Conservation (phyloP, 2,888 invertebrate genomes). For the Athalia circularis region DNA sequence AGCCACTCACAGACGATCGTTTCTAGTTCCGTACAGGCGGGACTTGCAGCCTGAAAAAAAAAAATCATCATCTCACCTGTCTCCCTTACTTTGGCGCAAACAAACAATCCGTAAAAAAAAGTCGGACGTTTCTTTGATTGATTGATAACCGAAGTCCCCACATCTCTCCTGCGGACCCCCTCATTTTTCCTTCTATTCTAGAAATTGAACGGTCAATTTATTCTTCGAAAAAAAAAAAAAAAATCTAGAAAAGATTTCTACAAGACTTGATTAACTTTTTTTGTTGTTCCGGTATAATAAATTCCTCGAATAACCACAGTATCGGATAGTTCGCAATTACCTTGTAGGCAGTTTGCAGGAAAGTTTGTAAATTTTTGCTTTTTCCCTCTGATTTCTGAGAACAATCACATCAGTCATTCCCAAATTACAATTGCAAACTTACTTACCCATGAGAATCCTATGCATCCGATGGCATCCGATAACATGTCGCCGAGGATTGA, state of each 20-base stretch:
- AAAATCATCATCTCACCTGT: slow-evolving; percentile 54
- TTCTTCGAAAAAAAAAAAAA: neutral
- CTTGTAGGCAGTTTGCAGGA: too few relatives aligned
- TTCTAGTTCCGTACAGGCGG: slow-evolving; percentile 96
- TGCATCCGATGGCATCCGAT: slow-evolving; percentile 95
- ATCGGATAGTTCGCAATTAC: too few relatives aligned
- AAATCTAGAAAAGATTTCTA: neutral
- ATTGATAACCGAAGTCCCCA: slow-evolving; percentile 7
- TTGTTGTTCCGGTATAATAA: too few relatives aligned
- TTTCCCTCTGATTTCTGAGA: neutral
- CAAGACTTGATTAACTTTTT: neutral
- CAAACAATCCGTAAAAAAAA: slow-evolving; percentile 15
- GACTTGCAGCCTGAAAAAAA: slow-evolving; percentile 91
- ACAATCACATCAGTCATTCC: neutral
- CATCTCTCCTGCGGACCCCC: neutral
- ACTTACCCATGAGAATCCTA: slow-evolving; percentile 98
- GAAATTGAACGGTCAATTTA: slow-evolving; percentile 38
- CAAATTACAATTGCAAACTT: slow-evolving; percentile 24
- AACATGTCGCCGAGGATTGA: slow-evolving; percentile 99
- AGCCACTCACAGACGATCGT: slow-evolving; percentile 97
- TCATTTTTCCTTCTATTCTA: neutral
- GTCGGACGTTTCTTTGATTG: slow-evolving; percentile 32
- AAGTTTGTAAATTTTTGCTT: too few relatives aligned
- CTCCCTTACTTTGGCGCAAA: slow-evolving; percentile 34
- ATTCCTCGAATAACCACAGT: too few relatives aligned